Evolutionary conservation across 2,888 invertebrate species (phyloP).

Genomic region (Venusia cambrica): DNA sequence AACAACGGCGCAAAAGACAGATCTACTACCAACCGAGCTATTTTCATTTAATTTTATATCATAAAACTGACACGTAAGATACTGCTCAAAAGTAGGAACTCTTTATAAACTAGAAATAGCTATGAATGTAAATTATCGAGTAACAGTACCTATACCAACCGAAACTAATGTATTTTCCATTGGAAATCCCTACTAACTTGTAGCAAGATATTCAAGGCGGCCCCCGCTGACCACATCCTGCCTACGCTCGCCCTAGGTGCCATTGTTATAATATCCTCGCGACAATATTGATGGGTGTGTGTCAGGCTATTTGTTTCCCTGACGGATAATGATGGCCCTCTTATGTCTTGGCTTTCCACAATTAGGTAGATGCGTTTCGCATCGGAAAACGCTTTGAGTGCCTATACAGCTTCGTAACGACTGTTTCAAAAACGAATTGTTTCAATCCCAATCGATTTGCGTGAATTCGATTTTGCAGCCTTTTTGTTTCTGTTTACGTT

Average conservation of each 20-base stretch:
- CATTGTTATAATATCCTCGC: constrained; percentile 31
- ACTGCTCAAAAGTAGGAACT: no score
- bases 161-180: no score
- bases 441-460: constrained; percentile 22
- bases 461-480: constrained; percentile 5
- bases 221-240: constrained; percentile 15
- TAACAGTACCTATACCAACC: no score
- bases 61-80: no score
- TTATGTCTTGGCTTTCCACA: constrained; percentile 35
- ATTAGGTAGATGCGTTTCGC: constrained; percentile 32
- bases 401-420: constrained; percentile 24
- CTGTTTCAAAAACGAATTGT: constrained; percentile 27
- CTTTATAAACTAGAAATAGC: constrained; percentile 7
- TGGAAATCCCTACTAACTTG: no score
- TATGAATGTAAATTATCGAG: no score
- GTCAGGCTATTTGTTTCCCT: constrained; percentile 31
- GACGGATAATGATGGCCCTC: constrained; percentile 34
- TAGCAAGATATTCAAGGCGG: constrained; percentile 2
- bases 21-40: no score
- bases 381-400: constrained; percentile 28
- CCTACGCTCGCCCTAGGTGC: constrained; percentile 16
- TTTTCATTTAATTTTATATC: no score
- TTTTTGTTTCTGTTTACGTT: neutral
- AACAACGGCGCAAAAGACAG: no score
- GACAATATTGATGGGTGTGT: constrained; percentile 31